These are phyloP conservation scores for Volucella zonaria DNA, from an alignment of 2,888 invertebrate species.

Conservation along the genomic window DNA sequence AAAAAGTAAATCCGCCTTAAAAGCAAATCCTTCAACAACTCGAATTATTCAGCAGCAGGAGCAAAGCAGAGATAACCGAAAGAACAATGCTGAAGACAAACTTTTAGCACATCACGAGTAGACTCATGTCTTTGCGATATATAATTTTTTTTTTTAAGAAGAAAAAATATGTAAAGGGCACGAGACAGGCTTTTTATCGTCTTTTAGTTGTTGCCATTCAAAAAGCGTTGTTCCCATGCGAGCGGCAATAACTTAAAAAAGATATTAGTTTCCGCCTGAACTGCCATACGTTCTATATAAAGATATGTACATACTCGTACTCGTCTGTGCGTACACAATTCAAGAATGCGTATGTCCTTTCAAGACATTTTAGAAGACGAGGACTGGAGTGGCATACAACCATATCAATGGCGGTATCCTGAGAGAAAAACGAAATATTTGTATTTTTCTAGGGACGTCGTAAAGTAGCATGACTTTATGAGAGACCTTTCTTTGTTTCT, in stretches of 20 bases:
- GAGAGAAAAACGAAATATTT: conserved; percentile 20
- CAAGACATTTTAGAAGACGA: background rate
- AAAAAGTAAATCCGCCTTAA: background rate
- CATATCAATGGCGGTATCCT: conserved; percentile 4
- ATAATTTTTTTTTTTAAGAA: conserved; percentile 4
- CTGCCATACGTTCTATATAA: background rate
- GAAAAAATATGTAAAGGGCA: conserved; percentile 31
- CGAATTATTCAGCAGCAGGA: conserved; percentile 36
- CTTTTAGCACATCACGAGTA: conserved; percentile 7
- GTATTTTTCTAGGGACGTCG: conserved; percentile 17
- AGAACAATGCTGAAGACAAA: conserved; percentile 34
- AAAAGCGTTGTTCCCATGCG: conserved; percentile 23
- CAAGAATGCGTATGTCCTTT: background rate
- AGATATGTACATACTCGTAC: no score
- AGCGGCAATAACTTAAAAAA: conserved; percentile 24
- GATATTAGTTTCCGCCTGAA: conserved; percentile 17
- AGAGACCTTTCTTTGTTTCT: conserved; percentile 25
- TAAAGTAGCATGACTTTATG: conserved; percentile 33
- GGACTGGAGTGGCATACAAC: background rate
- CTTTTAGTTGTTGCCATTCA: conserved; percentile 21
- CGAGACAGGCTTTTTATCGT: conserved; percentile 28
- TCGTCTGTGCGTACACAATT: no score
- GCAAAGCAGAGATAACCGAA: conserved; percentile 27
- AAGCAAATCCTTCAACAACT: conserved; percentile 22
- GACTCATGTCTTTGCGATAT: conserved; percentile 3